Conservation (phyloP, 2,797 vertebrate genomes). For the Danionella dracula region DNA sequence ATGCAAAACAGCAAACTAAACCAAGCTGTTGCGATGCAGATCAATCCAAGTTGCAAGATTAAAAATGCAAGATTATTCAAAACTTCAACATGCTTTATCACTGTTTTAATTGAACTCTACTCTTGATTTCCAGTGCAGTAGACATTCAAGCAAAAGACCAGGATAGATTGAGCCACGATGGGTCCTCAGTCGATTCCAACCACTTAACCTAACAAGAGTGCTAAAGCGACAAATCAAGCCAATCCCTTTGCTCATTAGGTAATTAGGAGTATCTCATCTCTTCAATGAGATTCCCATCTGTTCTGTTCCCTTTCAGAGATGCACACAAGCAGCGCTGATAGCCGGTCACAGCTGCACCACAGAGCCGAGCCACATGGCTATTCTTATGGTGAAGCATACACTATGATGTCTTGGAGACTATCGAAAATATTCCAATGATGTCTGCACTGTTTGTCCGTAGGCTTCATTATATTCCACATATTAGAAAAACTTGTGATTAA, state of each 20-base stretch:
- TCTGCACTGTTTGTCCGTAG: too few species aligned
- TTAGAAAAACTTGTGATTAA: background rate
- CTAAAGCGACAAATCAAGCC: constrained; percentile 74
- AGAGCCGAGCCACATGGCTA: background rate
- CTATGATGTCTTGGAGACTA: too few species aligned
- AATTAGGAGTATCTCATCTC: constrained; percentile 71
- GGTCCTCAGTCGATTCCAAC: constrained; percentile 66
- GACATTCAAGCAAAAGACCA: constrained; percentile 9
- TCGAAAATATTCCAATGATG: too few species aligned
- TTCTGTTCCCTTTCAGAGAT: constrained; percentile 56
- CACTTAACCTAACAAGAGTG: constrained; percentile 78
- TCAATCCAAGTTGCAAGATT: too few species aligned
- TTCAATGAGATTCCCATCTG: constrained; percentile 63
- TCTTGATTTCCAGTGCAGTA: background rate
- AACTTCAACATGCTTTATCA: background rate
- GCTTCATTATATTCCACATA: too few species aligned
- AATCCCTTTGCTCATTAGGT: constrained; percentile 72
- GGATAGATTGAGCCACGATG: constrained; percentile 45
- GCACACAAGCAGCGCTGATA: constrained; percentile 53
- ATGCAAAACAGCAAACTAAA: background rate
- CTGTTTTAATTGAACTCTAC: background rate
- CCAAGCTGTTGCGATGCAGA: background rate
- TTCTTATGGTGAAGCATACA: background rate
- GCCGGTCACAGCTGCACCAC: constrained; percentile 43
- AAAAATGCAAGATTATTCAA: too few species aligned